These are phyloP conservation scores for Rallus crepitans DNA, from an alignment of 2,797 vertebrate genomes.

Conservation along the genomic window DNA sequence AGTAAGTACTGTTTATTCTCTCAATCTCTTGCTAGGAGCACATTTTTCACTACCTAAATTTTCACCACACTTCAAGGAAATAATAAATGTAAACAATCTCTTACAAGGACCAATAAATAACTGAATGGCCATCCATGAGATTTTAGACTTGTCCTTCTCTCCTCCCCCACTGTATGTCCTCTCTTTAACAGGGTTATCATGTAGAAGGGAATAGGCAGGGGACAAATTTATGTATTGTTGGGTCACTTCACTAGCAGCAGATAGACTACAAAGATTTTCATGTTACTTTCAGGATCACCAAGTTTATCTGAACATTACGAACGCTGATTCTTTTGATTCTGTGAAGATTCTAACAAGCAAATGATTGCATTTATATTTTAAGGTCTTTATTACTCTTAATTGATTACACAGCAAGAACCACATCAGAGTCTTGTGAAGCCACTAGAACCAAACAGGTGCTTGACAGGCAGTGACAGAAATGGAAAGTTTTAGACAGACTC, in stretches of 20 bases:
- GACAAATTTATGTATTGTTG: not conserved
- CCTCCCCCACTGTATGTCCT: not conserved
- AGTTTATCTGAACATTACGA: not conserved
- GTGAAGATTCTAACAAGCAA: not conserved
- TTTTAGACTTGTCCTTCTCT: not conserved
- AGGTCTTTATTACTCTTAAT: not conserved
- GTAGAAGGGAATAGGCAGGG: not conserved
- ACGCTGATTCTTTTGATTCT: not conserved
- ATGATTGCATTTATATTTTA: not conserved
- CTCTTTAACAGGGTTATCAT: not conserved
- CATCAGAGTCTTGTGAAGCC: not conserved
- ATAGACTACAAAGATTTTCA: not conserved
- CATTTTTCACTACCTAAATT: not conserved
- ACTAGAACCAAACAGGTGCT: not conserved
- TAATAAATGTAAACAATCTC: not conserved
- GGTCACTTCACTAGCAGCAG: not conserved
- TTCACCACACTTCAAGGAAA: not conserved
- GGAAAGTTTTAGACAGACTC: not conserved
- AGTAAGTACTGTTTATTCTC: not conserved
- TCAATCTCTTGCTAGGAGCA: not conserved
- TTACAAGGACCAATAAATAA: not conserved
- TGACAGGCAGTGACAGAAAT: not conserved
- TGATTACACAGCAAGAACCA: not conserved
- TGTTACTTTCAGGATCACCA: not conserved
- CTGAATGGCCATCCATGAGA: not conserved